These are phyloP conservation scores for Chaenocephalus aceratus DNA, from an alignment of 2,113 vertebrate species.

Conservation along the genomic window DNA sequence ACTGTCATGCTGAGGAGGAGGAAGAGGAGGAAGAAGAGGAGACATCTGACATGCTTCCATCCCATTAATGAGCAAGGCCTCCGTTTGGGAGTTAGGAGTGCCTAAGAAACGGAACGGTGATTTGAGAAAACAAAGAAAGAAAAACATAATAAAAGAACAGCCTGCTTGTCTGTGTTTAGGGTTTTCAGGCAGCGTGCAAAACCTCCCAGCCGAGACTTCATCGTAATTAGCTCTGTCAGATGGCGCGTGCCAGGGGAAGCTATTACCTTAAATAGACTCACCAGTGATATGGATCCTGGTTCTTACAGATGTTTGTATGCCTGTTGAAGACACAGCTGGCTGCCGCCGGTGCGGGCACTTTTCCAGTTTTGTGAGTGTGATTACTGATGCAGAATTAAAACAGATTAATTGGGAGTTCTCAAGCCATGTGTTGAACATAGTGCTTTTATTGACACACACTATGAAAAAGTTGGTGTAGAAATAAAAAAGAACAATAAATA, in stretches of 20 bases:
- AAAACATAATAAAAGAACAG: constrained; percentile 48
- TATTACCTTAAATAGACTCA: constrained; percentile 80
- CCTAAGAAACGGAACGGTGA: constrained; percentile 74
- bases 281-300: constrained; percentile 69
- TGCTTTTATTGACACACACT: background rate
- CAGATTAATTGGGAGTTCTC: constrained; percentile 55
- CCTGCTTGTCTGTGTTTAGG: constrained; percentile 66
- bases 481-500: background rate
- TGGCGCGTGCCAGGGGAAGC: constrained; percentile 77
- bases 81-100: constrained; percentile 68
- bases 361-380: constrained; percentile 53
- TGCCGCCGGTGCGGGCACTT: constrained; percentile 41
- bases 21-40: constrained; percentile 32
- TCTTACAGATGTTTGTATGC: constrained; percentile 78
- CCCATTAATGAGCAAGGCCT: constrained; percentile 74
- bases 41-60: constrained; percentile 59
- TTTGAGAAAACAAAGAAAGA: constrained; percentile 70
- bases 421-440: constrained; percentile 16
- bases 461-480: background rate
- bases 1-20: constrained; percentile 18
- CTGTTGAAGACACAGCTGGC: constrained; percentile 77
- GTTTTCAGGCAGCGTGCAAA: constrained; percentile 57
- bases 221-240: constrained; percentile 80
- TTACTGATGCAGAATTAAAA: constrained; percentile 70
- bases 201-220: constrained; percentile 77